Evolutionary conservation across 2,888 invertebrate species (phyloP), one percentile per base, ranked within the genome.

Genomic region (Rutpela maculata): DNA sequence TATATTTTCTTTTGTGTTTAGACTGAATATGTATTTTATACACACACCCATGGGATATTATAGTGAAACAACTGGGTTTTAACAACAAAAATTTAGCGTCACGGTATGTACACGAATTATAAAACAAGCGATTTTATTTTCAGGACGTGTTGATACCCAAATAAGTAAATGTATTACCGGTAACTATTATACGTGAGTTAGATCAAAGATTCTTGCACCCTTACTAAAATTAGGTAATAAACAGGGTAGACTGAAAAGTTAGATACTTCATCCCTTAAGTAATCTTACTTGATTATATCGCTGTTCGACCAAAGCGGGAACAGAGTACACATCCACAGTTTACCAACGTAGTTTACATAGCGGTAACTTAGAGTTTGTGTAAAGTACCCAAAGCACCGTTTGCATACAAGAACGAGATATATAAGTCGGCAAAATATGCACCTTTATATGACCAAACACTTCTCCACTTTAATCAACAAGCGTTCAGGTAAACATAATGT

Each of bases 241-340:
- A 87, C 85, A 86, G 84, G 84, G 83, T 85, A 85, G 85, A 84
- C 84, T 85, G 85, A 85, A 86, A 86, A 86, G 82, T 85, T 85
- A 83, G 82, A 60, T 70, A 70, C 70, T 70, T 70, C 70, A 70
- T 70, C 86, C 85, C 85, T 84, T 85, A 84, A 85, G 85, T 84
- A 86, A 86, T 86, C 84, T 82, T 81, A 86, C 85, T 86, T 87
- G 87, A 87, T 87, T 87, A 86, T 87, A 87, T 87, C 87, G 86
- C 86, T 82, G 84, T 84, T 85, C 84, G 83, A 77, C 84, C 86
- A 85, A 84, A 83, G 85, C 82, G 85, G 81, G 77, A 77, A 67
- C 57, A 70, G 60, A 56, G 70, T 84, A 87, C 85, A 87, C 84
- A 84, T 80, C 82, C 83, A 75, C 83, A 87, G 86, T 86, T 87